Evolutionary conservation across 2,797 vertebrate genomes (phyloP), one percentile per base, ranked within the genome.

Genomic region (Pseudochirops corinnae): DNA sequence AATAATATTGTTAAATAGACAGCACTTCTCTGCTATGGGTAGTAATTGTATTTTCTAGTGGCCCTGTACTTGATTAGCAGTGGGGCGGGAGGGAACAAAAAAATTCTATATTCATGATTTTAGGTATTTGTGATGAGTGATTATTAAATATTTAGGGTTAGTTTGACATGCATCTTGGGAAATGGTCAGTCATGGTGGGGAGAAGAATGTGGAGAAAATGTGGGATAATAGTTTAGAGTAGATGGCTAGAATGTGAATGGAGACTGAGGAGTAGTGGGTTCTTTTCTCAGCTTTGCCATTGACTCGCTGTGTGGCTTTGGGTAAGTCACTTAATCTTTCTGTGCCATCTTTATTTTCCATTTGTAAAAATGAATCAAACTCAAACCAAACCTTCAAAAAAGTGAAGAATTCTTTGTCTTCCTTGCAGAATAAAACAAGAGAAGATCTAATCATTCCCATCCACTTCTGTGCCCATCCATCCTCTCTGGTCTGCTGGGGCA

Each of bases 201-300:
- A 91, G 67, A 91, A 28, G 28, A 74, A 1, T 0, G 11, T 10
- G 16, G 21, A 92, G 92, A 55, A n/a, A 82, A 6, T 4, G 58
- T 58, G 97, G 97, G 96, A 95, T 96, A 28, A 26, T 95, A 91
- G 93, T 92, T 82, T 92, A 97, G 94, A 67, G 90, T 55, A 95
- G 94, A 90, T 3, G 60, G 90, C 53, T 31, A 0, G 92, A 52
- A 4, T 96, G 92, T 96, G 91, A 95, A 95, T 96, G 97, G 93
- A 62, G 57, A 97, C 97, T 97, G 97, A 98, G 96, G 97, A 95
- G 31, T 14, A 94, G 96, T 97, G 98, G 97, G 93, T 98, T 98
- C 97, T 98, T 97, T 98, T 96, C 98, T 98, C 97, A 98, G 98
- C 98, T 96, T 98, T 95, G 97, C 98, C 97, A 92, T 98, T 98